Conservation (phyloP, 2,797 vertebrate genomes). For the Dicrostonyx torquatus region DNA sequence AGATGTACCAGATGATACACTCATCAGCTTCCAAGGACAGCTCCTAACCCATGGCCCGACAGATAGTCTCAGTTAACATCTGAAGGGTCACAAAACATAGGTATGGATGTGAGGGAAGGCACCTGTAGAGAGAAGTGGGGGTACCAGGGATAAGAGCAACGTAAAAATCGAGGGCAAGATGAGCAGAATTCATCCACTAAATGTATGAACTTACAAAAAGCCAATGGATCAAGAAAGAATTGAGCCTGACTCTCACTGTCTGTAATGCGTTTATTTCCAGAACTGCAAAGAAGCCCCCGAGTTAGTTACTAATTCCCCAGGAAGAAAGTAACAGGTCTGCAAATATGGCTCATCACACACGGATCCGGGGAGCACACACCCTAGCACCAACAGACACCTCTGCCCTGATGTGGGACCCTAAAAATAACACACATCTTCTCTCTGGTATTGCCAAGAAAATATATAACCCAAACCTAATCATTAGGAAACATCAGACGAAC, state of each 20-base stretch:
- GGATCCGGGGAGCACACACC: not conserved
- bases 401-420: not conserved
- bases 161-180: not conserved
- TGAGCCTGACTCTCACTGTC: not conserved
- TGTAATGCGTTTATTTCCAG: slow-evolving; percentile 40
- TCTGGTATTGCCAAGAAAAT: slow-evolving; percentile 62
- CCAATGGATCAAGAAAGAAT: not conserved
- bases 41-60: not conserved
- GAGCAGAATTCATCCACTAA: not conserved
- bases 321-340: not conserved
- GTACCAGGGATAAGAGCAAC: not conserved
- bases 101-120: not conserved
- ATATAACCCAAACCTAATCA: slow-evolving; percentile 72
- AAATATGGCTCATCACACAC: not conserved
- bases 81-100: not conserved
- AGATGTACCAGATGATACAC: not conserved
- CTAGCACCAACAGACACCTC: not conserved
- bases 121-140: not conserved
- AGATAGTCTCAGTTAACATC: not conserved
- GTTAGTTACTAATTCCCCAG: not conserved
- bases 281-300: slow-evolving; percentile 27
- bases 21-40: not conserved
- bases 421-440: slow-evolving; percentile 44
- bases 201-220: not conserved
- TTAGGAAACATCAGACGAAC: slow-evolving; percentile 74